Conservation (phyloP, 53 echinoderm and acorn worm genomes). For the Paracentrotus lividus region DNA sequence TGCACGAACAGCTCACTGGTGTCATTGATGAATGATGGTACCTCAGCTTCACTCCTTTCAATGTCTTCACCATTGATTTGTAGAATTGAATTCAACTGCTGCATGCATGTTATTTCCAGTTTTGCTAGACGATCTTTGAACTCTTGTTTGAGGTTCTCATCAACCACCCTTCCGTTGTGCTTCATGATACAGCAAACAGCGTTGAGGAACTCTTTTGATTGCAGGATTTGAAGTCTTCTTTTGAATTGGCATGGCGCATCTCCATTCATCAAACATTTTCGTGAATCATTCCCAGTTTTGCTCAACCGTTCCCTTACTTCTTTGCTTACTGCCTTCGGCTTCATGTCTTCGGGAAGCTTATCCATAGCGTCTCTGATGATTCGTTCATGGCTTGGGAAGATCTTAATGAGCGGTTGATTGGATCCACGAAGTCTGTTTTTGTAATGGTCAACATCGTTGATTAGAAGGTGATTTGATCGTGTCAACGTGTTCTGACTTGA, state of each 20-base stretch:
- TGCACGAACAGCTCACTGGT: not conserved
- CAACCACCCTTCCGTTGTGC: not conserved
- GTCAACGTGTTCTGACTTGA: not conserved
- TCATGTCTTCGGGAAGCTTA: not conserved
- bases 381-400: not conserved
- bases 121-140: not conserved
- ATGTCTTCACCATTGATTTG: conserved; percentile 21
- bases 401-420: not conserved
- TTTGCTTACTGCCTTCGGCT: not conserved
- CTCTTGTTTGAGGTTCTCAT: not conserved
- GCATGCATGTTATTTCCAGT: conserved; percentile 25
- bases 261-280: not conserved
- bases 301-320: conserved; percentile 25
- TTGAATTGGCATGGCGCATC: not conserved
- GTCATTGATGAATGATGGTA: not conserved
- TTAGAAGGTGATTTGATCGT: conserved; percentile 19
- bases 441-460: not conserved
- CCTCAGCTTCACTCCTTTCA: conserved; percentile 38
- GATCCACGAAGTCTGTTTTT: not conserved
- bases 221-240: conserved; percentile 42
- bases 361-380: not conserved
- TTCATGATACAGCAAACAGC: conserved; percentile 1
- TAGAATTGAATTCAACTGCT: not conserved
- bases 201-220: not conserved
- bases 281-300: not conserved